Base-by-base conservation (phyloP, 92 coral and sea anemone genomes). In the Palythoa heliodiscus region DNA sequence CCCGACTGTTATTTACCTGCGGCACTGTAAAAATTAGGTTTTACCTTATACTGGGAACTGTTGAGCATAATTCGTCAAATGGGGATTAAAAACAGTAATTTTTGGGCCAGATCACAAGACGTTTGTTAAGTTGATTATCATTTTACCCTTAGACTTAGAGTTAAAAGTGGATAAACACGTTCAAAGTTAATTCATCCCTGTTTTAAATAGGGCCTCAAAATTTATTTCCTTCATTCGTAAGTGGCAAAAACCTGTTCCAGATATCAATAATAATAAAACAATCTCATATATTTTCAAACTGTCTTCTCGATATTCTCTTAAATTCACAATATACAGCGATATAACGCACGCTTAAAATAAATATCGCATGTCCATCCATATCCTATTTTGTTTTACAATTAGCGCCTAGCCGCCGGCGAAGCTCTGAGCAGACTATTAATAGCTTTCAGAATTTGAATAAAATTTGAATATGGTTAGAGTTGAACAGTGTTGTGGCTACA, bases 351-450 rank as follows among this genome's bases (percentile, higher is more conserved):
- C 73, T 80, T 43, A 78, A 78, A 60, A 78, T 60, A 78, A 60
- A 78, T 78, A 78, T 66, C 84, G 73, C 84, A 40, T 80, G 74
- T 48, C 4, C 60, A 15, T 80, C 84, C 74, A 80, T 80, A 64
- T 80, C 84, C 84, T 80, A 80, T 80, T 80, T 80, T 80, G 84
- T 80, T 80, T 80, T 73, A 80, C 84, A 63, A 80, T 80, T 80
- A 80, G 58, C 84, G 84, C 84, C 63, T 66, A 15, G 84, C 74
- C 84, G 73, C 84, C 60, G 84, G 84, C 84, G 37, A 66, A 66
- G 73, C 73, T 64, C 52, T 40, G 73, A 80, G 74, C 73, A 47
- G n/a, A 66, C 57, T 80, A 66, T 80, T 80, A 80, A 80, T 80
- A 80, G 84, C 74, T 67, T 80, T 24, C 43, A 80, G 52, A 80